Base-by-base conservation (phyloP, 2,113 vertebrate species). In the Pedetes capensis region DNA sequence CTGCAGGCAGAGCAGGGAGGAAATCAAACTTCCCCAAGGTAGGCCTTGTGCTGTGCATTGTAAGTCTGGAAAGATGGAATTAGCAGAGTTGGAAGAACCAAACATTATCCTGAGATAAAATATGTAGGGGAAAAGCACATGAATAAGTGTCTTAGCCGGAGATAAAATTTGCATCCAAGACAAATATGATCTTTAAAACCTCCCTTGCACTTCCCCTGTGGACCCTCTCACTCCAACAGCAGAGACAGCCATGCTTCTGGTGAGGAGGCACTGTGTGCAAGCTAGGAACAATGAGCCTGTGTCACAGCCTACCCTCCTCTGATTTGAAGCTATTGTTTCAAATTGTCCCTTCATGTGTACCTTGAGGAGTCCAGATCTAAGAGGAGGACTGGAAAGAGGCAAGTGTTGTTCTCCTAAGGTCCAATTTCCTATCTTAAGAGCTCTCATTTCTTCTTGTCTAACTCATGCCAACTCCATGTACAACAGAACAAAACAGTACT, bases 341-440 rank as follows among this genome's bases (percentile, higher is more conserved):
- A 44, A 16, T 37, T 47, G 11, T 53, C 64, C 49, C 32, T 13
- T 16, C 9, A 6, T 20, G n/a, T 32, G 1, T 25, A 47, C n/a
- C 25, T 12, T 2, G 8, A 83, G 29, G 13, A 37, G 18, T 39
- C 20, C 42, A 47, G 6, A 78, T 49, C 20, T 49, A 44, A 74
- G 22, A 81, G 82, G 8, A 57, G 1, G 23, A 63, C 2, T 32
- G 22, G 9, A 66, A 59, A 66, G 47, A 59, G 20, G 17, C 5
- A 44, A 47, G 8, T 37, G 29, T 32, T 78, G 17, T 5, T 71
- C 34, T 82, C 86, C 47, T 39, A 44, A 57, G 23, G 18, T 3
- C 53, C 55, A 74, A n/a, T 94, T 89, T 79, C 18, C 14, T 63
- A n/a, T 44, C n/a, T n/a, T 42, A 71, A 61, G 44, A 93, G 20